Percentiles rank a stretch among this genome's conserved stretches.
phyloP scores from a whole-genome alignment of 1,140 invertebrate species.

The Drosophila seguyi region DNA sequence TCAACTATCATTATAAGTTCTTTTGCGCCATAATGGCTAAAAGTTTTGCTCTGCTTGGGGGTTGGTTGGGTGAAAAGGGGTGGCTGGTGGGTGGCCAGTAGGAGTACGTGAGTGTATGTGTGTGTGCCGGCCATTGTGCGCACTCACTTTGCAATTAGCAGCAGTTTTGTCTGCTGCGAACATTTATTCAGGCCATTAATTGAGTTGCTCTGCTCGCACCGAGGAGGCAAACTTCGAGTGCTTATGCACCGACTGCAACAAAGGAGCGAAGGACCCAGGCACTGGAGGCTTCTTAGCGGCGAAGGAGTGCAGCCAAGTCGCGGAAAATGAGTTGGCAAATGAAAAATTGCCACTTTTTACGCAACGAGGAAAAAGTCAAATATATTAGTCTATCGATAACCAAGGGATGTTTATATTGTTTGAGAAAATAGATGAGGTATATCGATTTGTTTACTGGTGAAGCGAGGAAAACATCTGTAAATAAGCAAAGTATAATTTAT shows the following conservation, averaged over 20 bases:
- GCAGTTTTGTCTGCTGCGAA: conserved; percentile 78
- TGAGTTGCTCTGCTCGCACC: conserved; percentile 73
- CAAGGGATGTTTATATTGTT: neutral
- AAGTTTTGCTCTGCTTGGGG: conserved; percentile 50
- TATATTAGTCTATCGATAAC: conserved; percentile 4
- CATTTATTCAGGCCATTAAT: conserved; percentile 77
- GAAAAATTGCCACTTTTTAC: conserved; percentile 30
- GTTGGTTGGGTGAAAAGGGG: neutral
- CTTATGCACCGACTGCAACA: conserved; percentile 41
- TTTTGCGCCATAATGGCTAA: conserved; percentile 75
- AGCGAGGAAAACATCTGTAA: neutral
- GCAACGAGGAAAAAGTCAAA: neutral
- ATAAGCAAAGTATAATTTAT: no score
- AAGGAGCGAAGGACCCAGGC: conserved; percentile 8
- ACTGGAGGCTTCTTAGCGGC: neutral
- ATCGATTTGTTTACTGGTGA: neutral
- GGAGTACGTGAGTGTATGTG: conserved; percentile 28
- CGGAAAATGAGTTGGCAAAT: conserved; percentile 29
- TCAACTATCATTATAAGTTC: conserved; percentile 83
- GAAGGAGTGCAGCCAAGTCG: conserved; percentile 21
- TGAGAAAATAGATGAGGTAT: neutral
- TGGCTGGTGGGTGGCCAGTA: conserved; percentile 10
- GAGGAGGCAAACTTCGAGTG: conserved; percentile 46
- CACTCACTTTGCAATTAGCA: conserved; percentile 76
- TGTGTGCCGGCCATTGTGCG: conserved; percentile 55